Evolutionary conservation across 2,797 vertebrate species (phyloP).

Genomic region (Cirrhinus mrigala): DNA sequence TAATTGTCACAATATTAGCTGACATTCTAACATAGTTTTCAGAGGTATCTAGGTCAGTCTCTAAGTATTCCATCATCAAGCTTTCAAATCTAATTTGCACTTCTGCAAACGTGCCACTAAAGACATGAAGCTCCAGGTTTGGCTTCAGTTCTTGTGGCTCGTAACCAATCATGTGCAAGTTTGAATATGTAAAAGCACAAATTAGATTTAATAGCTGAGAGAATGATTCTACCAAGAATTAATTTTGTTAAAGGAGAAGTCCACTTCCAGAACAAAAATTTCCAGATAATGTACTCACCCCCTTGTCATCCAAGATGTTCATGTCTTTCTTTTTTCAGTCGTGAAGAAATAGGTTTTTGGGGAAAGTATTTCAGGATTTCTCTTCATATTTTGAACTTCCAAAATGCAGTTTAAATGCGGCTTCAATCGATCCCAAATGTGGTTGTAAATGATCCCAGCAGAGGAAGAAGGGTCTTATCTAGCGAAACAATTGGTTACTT

Average conservation of each 20-base stretch:
- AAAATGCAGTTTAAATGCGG: too few species aligned
- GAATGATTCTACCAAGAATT: not conserved
- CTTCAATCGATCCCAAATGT: too few species aligned
- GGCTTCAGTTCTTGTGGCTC: not conserved
- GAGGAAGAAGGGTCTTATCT: too few species aligned
- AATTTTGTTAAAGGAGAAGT: not conserved
- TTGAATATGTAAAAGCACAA: not conserved
- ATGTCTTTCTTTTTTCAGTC: too few species aligned
- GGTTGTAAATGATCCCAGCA: too few species aligned
- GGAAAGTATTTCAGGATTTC: too few species aligned
- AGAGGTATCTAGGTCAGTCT: conserved; percentile 26
- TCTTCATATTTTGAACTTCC: too few species aligned
- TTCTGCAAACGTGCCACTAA: not conserved
- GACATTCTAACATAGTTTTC: conserved; percentile 30
- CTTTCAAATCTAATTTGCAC: not conserved
- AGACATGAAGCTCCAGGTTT: not conserved
- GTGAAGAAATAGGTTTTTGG: too few species aligned
- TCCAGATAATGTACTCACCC: too few species aligned
- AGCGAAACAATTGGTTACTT: too few species aligned
- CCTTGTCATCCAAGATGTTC: too few species aligned
- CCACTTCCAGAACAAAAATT: too few species aligned
- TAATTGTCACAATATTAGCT: conserved; percentile 15
- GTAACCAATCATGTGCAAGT: not conserved
- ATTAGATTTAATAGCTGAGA: not conserved
- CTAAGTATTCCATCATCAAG: not conserved